Evolutionary conservation across 2,113 vertebrate species (phyloP).

Genomic region (rat (Rattus norvegicus)): GRCr8 NC_086038.1:2650501-2651000

Average conservation of each 20-base stretch:
- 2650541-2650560: background rate
- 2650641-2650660: background rate
- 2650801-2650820: background rate
- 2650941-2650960: background rate
- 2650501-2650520: background rate
- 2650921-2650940: background rate
- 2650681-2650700: background rate
- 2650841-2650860: background rate
- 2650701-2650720: background rate
- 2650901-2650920: background rate
- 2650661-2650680: background rate
- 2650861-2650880: too few relatives aligned
- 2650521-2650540: background rate
- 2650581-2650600: accelerated
- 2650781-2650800: background rate
- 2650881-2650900: background rate
- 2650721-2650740: background rate
- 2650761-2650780: background rate
- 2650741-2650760: background rate
- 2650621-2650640: background rate
- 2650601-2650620: background rate
- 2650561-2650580: background rate
- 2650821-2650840: background rate
- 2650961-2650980: background rate
- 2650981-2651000: background rate